Evolutionary conservation across 1,140 invertebrate genomes (phyloP), one percentile per base, ranked within the genome.

Genomic region (Zaprionus vittiger): DNA sequence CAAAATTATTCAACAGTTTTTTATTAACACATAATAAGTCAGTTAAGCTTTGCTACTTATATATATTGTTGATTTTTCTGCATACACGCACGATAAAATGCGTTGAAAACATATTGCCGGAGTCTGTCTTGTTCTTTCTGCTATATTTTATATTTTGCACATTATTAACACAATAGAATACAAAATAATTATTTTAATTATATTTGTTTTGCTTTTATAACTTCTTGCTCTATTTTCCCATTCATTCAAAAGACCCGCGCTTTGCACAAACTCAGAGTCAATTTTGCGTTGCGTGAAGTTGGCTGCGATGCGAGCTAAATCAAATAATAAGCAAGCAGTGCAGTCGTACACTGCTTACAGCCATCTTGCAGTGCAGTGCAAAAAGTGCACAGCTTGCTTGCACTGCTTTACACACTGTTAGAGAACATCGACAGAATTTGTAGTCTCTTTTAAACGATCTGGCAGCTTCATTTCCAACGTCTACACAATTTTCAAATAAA

Each of bases 201-300:
- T 11, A 52, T 22, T 22, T 2, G 7, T 52, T 15, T 17, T 22
- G 2, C 0, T 5, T 14, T 0, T 0, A 20, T 6, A 20, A 22
- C 24, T 55, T 55, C 1, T 12, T 6, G 14, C 1, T n/a, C 2
- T 2, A 28, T 55, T 55, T 54, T 7, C 2, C 6, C 31, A 20
- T 20, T n/a, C 26, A 34, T 59, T 59, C 7, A 37, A 59, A 59
- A 34, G 11, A 0, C 17, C 14, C 26, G 9, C 55, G n/a, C 11
- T 11, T 0, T 5, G 1, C 0, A 49, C 17, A 22, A n/a, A 1
- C 22, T 3, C 9, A 9, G n/a, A 20, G 2, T 60, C 14, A 65
- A 61, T 47, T 14, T 15, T 54, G 68, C 44, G 55, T 44, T 0
- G 9, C 1, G 54, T 61, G 61, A 76, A 65, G 61, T 72, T 76